Evolutionary conservation across 2,888 invertebrate genomes (phyloP).

Genomic region (Phytoseiulus persimilis): DNA sequence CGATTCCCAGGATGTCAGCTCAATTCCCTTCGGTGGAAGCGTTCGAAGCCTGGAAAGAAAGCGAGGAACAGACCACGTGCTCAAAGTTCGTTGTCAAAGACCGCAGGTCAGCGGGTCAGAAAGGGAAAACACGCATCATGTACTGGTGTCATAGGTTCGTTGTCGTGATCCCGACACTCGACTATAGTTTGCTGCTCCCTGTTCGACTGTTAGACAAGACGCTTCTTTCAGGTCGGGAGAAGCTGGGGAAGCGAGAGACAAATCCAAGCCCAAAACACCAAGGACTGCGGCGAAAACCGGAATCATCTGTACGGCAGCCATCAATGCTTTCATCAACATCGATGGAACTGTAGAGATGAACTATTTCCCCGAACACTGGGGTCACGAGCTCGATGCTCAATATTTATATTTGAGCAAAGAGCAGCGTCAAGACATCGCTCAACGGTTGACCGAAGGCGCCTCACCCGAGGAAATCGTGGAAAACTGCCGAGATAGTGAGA

Average conservation of each 20-base stretch:
- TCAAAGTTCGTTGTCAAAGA: slow-evolving; percentile 19
- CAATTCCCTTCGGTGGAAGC: slow-evolving; percentile 14
- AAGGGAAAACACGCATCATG: not conserved
- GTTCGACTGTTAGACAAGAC: not conserved
- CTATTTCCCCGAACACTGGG: slow-evolving; percentile 33
- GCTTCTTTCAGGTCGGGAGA: not conserved
- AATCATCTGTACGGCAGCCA: slow-evolving; percentile 16
- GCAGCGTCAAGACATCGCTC: slow-evolving; percentile 29
- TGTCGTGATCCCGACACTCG: not conserved
- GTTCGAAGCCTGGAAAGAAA: slow-evolving; percentile 18
- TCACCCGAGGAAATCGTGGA: slow-evolving; percentile 9
- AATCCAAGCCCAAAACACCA: not conserved
- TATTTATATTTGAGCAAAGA: slow-evolving; percentile 7
- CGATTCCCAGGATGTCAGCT: not conserved
- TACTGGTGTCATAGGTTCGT: slow-evolving; percentile 30
- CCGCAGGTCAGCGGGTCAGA: slow-evolving; percentile 16
- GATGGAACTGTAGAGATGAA: slow-evolving; percentile 19
- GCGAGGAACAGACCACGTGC: slow-evolving; percentile 12
- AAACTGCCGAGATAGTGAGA: not conserved
- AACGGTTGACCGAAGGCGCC: not conserved
- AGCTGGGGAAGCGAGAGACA: not conserved
- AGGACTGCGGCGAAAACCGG: not conserved
- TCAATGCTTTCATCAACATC: not conserved
- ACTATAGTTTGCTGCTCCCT: not conserved
- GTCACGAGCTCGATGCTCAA: not conserved